Conservation (phyloP, 2,888 invertebrate genomes). For the Orthonevra nobilis region DNA sequence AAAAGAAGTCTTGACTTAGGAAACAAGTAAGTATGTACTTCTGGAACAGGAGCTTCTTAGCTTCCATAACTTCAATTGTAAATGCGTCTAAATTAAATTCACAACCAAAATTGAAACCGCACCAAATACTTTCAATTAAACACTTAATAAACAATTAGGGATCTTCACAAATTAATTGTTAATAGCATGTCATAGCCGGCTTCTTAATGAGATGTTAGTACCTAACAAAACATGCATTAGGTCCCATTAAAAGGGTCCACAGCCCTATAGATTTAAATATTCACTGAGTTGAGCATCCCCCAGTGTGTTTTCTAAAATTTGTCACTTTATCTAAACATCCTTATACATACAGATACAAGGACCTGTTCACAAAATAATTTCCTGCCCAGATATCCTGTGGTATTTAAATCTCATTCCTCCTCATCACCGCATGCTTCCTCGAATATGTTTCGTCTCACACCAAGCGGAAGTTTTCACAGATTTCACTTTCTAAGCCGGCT, state of each 20-base stretch:
- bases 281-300: constrained; percentile 38
- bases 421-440: constrained; percentile 34
- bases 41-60: too few relatives aligned
- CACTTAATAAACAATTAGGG: constrained; percentile 35
- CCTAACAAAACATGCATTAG: constrained; percentile 54
- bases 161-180: constrained; percentile 44
- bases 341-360: constrained; percentile 1
- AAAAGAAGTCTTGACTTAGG: too few relatives aligned
- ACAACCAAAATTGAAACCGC: too few relatives aligned
- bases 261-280: constrained; percentile 48
- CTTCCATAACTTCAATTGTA: too few relatives aligned
- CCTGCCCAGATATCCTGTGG: constrained; percentile 58
- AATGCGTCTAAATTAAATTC: too few relatives aligned
- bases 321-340: constrained; percentile 31
- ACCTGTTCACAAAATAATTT: constrained; percentile 46
- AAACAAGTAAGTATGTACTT: too few relatives aligned
- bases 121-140: too few relatives aligned
- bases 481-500: constrained; percentile 60
- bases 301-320: constrained; percentile 15
- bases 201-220: constrained; percentile 49
- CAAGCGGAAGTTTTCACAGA: constrained; percentile 1
- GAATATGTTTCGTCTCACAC: constrained; percentile 18
- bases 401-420: constrained; percentile 60
- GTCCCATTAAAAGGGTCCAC: constrained; percentile 48
- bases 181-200: constrained; percentile 29